Evolutionary conservation across 2,113 vertebrate species (phyloP).

Genomic region (Passer montanus): DNA sequence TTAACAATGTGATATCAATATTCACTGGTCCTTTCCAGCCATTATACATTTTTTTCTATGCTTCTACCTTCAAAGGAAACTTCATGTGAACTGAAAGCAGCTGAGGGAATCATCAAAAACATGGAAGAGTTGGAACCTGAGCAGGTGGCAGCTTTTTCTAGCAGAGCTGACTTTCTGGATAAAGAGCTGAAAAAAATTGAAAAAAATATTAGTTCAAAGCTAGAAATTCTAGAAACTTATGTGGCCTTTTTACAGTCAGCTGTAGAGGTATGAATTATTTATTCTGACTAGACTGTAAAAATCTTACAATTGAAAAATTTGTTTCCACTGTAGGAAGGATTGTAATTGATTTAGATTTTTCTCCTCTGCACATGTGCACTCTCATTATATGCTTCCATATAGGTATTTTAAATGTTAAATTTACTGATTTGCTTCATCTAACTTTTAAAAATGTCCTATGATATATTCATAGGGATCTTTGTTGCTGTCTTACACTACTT

Average conservation of each 20-base stretch:
- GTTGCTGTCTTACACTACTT: neutral
- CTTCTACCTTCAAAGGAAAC: constrained; percentile 72
- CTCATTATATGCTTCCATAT: neutral
- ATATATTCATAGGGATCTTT: neutral
- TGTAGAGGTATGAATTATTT: constrained; percentile 76
- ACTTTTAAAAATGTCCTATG: neutral
- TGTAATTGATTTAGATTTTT: neutral
- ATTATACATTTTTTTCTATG: neutral
- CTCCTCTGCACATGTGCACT: rapidly evolving
- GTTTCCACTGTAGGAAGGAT: neutral
- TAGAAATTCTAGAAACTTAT: constrained; percentile 76
- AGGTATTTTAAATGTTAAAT: neutral
- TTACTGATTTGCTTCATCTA: neutral
- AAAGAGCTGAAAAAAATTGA: constrained; percentile 77
- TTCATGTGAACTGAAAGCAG: constrained; percentile 68
- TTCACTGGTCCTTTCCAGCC: neutral
- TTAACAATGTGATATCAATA: neutral
- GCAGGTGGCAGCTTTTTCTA: constrained; percentile 66
- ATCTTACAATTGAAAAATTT: neutral
- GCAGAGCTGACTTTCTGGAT: constrained; percentile 64
- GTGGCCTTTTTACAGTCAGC: constrained; percentile 79
- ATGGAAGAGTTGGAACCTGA: constrained; percentile 66
- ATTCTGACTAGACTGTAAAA: neutral
- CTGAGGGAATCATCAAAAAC: constrained; percentile 76
- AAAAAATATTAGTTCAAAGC: constrained; percentile 69